These are phyloP conservation scores for Periophthalmus magnuspinnatus DNA, from an alignment of 2,797 vertebrate species.

Conservation along the genomic window DNA sequence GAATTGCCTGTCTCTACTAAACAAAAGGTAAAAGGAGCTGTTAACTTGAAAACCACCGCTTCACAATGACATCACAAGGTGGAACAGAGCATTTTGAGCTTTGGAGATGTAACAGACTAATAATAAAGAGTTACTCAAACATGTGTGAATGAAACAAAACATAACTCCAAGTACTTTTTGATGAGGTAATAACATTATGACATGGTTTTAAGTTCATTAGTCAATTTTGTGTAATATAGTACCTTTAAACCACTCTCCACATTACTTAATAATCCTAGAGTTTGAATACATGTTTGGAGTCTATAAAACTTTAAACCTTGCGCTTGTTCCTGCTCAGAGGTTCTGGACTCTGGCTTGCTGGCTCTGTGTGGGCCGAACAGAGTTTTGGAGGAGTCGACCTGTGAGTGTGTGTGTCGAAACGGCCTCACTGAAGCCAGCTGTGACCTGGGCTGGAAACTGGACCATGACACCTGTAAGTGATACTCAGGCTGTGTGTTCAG, in stretches of 20 bases:
- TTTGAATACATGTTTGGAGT: background rate
- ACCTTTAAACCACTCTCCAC: background rate
- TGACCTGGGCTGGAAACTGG: slow-evolving; percentile 74
- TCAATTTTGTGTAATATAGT: no score
- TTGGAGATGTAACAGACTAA: no score
- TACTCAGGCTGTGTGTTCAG: background rate
- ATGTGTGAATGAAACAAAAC: no score
- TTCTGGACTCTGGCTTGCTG: slow-evolving; percentile 63
- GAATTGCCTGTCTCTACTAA: no score
- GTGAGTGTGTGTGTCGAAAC: slow-evolving; percentile 75
- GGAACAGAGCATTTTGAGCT: no score
- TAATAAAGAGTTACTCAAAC: no score
- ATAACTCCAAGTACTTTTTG: no score
- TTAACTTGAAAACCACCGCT: no score
- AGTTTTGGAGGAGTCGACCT: slow-evolving; percentile 71
- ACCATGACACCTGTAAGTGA: slow-evolving; percentile 70
- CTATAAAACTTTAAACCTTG: background rate
- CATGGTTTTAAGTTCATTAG: no score
- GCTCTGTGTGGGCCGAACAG: slow-evolving; percentile 77
- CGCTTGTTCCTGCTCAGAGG: slow-evolving; percentile 48
- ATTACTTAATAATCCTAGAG: background rate
- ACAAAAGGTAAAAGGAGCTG: no score
- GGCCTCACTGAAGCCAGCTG: slow-evolving; percentile 77
- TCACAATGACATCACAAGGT: no score
- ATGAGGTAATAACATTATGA: no score